phyloP scores from a whole-genome alignment of 2,797 vertebrate species.

The Bradypodion pumilum region DNA sequence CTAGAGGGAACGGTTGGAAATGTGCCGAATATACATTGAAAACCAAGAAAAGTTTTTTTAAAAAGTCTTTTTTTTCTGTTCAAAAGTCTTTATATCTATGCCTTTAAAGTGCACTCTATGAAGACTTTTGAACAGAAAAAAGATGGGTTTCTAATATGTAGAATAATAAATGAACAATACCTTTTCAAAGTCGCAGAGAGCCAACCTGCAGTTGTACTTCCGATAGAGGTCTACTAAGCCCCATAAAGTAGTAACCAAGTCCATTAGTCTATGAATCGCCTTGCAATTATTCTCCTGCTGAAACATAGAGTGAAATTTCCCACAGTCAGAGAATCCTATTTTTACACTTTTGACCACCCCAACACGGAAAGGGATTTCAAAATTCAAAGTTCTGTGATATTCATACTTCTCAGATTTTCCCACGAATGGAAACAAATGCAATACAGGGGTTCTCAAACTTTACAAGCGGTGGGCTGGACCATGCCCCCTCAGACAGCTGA shows the following conservation, averaged over 20 bases:
- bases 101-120: too few relatives aligned
- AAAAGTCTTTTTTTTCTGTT: too few relatives aligned
- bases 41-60: too few relatives aligned
- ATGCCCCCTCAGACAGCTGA: too few relatives aligned
- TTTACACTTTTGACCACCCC: neutral
- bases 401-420: neutral
- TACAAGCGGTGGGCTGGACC: too few relatives aligned
- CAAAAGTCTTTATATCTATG: too few relatives aligned
- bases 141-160: too few relatives aligned
- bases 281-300: conserved; percentile 81
- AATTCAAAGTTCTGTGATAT: neutral
- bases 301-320: conserved; percentile 22
- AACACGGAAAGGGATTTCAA: neutral
- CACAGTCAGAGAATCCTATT: neutral
- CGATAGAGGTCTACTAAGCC: conserved; percentile 85
- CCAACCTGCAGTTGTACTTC: conserved; percentile 89
- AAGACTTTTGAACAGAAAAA: too few relatives aligned
- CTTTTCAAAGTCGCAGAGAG: conserved; percentile 93
- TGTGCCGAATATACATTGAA: too few relatives aligned
- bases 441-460: too few relatives aligned
- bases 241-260: conserved; percentile 83
- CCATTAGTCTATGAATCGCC: conserved; percentile 82
- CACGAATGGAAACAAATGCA: neutral
- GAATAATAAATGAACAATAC: conserved; percentile 59
- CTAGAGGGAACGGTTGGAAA: too few relatives aligned